Evolutionary conservation across 1,140 invertebrate genomes (phyloP).

Genomic region (Magallana angulata): DNA sequence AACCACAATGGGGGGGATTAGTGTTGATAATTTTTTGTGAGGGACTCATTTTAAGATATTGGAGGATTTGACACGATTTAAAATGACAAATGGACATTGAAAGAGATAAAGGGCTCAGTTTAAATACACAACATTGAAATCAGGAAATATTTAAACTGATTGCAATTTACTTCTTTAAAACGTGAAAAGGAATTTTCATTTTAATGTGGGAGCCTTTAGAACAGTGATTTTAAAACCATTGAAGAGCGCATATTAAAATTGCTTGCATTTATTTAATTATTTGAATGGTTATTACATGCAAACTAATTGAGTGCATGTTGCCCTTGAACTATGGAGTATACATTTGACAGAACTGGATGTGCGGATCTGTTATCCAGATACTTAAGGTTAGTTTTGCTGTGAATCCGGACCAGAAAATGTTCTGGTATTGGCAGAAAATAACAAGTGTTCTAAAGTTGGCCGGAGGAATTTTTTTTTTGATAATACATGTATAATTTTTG

Average conservation of each 20-base stretch:
- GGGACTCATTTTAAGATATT: background rate
- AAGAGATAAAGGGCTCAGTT: background rate
- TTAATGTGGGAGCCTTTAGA: no score
- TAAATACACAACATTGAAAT: constrained; percentile 9
- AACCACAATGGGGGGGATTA: background rate
- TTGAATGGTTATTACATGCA: no score
- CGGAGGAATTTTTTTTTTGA: no score
- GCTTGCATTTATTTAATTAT: no score
- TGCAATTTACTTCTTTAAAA: constrained; percentile 22
- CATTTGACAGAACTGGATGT: constrained; percentile 20
- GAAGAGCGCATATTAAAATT: no score
- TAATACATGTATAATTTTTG: no score
- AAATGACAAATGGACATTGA: constrained; percentile 31
- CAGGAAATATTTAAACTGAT: background rate
- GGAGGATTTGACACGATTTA: constrained; percentile 23
- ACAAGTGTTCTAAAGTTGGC: no score
- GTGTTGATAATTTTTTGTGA: background rate
- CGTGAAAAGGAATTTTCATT: background rate
- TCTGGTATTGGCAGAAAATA: no score
- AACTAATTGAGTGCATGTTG: no score
- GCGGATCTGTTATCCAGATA: constrained; percentile 5
- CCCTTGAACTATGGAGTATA: constrained; percentile 8
- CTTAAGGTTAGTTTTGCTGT: background rate
- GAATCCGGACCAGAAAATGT: background rate
- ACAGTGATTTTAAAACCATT: no score